Conservation (phyloP, 2,113 vertebrate species). For the Piprites chloris region DNA sequence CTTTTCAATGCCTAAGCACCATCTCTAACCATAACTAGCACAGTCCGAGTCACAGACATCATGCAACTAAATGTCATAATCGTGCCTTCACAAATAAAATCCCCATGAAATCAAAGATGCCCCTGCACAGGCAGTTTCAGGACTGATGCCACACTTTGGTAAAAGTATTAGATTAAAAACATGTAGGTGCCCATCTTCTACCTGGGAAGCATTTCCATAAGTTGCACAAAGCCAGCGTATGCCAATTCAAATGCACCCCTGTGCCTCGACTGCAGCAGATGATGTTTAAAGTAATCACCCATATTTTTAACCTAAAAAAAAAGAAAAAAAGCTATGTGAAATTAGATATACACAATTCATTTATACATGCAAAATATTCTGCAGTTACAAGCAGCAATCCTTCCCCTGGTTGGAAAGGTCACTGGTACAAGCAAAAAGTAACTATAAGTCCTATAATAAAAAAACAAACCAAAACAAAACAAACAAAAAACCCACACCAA, state of each 20-base stretch:
- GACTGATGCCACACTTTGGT: background rate
- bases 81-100: background rate
- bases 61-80: background rate
- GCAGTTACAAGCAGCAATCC: background rate
- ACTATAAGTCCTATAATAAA: background rate
- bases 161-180: background rate
- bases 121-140: background rate
- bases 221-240: conserved; percentile 92
- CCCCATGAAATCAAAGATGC: background rate
- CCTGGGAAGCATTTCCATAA: conserved; percentile 92
- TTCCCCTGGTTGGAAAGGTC: background rate
- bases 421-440: background rate
- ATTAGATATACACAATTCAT: background rate
- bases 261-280: conserved; percentile 94
- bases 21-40: background rate
- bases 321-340: background rate
- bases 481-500: no score
- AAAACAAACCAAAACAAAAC: background rate
- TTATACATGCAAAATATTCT: background rate
- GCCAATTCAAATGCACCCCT: conserved; percentile 96
- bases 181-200: conserved; percentile 29
- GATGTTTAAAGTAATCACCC: conserved; percentile 91
- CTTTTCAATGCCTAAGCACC: background rate
- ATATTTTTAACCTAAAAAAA: conserved; percentile 86
- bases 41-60: background rate